Evolutionary conservation across 1,140 invertebrate genomes (phyloP).

Genomic region (Drosophila sproati): DNA sequence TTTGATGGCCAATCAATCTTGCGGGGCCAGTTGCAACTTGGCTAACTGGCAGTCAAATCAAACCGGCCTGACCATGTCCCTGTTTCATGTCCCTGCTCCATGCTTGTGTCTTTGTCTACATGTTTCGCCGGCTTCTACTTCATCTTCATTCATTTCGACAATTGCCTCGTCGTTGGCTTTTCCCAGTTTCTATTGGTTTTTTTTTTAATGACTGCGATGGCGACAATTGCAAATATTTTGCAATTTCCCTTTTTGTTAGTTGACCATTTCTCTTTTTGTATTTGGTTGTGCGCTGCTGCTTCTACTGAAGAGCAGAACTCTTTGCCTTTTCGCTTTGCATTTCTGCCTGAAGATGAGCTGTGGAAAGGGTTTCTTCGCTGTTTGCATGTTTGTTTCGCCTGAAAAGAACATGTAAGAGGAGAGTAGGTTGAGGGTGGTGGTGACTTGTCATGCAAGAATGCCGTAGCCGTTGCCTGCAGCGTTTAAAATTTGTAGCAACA

Average conservation of each 20-base stretch:
- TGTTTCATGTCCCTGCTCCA: slow-evolving; percentile 29
- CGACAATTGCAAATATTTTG: slow-evolving; percentile 81
- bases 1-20: slow-evolving; percentile 60
- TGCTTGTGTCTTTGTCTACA: slow-evolving; percentile 22
- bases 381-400: slow-evolving; percentile 40
- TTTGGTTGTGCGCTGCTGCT: slow-evolving; percentile 32
- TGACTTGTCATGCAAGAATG: slow-evolving; percentile 53
- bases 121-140: slow-evolving; percentile 48
- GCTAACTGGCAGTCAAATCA: slow-evolving; percentile 52
- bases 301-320: slow-evolving; percentile 9
- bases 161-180: slow-evolving; percentile 47
- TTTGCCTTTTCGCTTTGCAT: slow-evolving; percentile 35
- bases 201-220: slow-evolving; percentile 25
- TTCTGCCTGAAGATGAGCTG: slow-evolving; percentile 2
- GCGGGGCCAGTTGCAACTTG: slow-evolving; percentile 2
- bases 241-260: slow-evolving; percentile 60
- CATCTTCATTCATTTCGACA: slow-evolving; percentile 78
- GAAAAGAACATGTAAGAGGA: slow-evolving; percentile 42
- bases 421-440: slow-evolving; percentile 13
- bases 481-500: slow-evolving; percentile 68
- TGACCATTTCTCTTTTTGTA: slow-evolving; percentile 33
- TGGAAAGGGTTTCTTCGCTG: slow-evolving; percentile 13
- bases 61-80: slow-evolving; percentile 10
- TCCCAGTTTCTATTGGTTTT: neutral
- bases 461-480: slow-evolving; percentile 48